A percentile compares a stretch with the other conserved stretches of the same genome.
Evolutionary conservation across 35 echinoderm and acorn worm species (phyloP).

Genomic region (Eucidaris tribuloides): DNA sequence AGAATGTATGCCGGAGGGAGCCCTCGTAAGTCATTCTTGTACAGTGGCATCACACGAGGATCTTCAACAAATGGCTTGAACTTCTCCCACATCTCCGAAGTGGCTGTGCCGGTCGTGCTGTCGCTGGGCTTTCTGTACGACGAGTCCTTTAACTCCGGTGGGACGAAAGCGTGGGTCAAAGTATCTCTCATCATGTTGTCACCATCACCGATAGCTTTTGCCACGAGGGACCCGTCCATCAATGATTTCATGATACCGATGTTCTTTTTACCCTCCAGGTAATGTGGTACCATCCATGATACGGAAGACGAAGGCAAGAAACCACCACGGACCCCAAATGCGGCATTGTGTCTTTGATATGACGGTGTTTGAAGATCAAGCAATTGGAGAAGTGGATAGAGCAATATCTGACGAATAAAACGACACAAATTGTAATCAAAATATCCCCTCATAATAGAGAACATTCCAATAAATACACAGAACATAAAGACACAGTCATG

Average conservation of each 20-base stretch:
- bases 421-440: no score
- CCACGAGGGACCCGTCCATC: neutral
- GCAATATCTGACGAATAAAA: neutral
- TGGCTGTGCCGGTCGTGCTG: neutral
- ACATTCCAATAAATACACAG: no score
- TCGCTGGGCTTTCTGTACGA: neutral
- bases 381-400: slow-evolving; percentile 10
- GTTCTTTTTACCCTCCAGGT: neutral
- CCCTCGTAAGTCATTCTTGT: slow-evolving; percentile 22
- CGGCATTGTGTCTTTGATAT: slow-evolving; percentile 58
- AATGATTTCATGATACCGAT: neutral
- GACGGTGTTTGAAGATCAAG: slow-evolving; percentile 54
- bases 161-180: neutral
- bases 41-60: slow-evolving; percentile 27
- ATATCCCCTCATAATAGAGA: no score
- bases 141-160: neutral
- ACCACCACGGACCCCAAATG: slow-evolving; percentile 16
- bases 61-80: slow-evolving; percentile 23
- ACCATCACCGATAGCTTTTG: neutral
- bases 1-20: slow-evolving; percentile 54
- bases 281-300: neutral
- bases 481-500: no score
- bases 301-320: slow-evolving; percentile 35
- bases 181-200: neutral
- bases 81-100: slow-evolving; percentile 29